Base-by-base conservation (phyloP, 2,113 vertebrate species). In the Menura novaehollandiae region DNA sequence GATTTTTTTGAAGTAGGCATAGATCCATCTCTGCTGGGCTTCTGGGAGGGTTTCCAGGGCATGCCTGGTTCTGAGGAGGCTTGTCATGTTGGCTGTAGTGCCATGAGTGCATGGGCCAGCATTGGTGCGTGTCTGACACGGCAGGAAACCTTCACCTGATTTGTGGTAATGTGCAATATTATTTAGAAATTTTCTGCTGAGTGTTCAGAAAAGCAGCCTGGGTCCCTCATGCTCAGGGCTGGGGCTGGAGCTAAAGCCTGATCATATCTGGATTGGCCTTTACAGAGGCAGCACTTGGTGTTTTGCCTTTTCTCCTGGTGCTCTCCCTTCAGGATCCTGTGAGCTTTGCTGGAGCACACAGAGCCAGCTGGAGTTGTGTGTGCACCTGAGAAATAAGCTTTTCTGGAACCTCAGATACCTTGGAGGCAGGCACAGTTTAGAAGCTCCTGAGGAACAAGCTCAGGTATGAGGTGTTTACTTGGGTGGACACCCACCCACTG, bases 241-340 rank as follows among this genome's bases (percentile, higher is more conserved):
- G 19, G 26, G 21, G 10, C 62, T 72, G 73, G 46, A 55, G 27
- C 41, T 49, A 4, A 44, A 33, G 49, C 8, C 52, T 77, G 24
- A 24, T 49, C 0, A 0, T 55, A 3, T 6, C 7, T 8, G 44
- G 27, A 26, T 16, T 2, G 3, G 26, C 69, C 30, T 39, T 51
- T 44, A n/a, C 8, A 7, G 35, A 49, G 18, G 27, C n/a, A 56
- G 35, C 21, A 3, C 13, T 49, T 49, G 53, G 35, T 28, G 18
- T 41, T 71, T 32, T 43, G 37, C 22, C 33, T 51, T 60, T 37
- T 32, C 13, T 14, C 26, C 19, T 9, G 19, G 20, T 68, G 6
- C 35, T 41, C 8, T 60, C 9, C 49, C 13, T 52, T 33, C 19
- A 19, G 44, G 39, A 41, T 49, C 11, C 35, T 37, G 11, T 46